A percentile compares a stretch with the other conserved stretches of the same genome.
Conservation (phyloP, 2,888 invertebrate species). For the Stegophylla sp. region DNA sequence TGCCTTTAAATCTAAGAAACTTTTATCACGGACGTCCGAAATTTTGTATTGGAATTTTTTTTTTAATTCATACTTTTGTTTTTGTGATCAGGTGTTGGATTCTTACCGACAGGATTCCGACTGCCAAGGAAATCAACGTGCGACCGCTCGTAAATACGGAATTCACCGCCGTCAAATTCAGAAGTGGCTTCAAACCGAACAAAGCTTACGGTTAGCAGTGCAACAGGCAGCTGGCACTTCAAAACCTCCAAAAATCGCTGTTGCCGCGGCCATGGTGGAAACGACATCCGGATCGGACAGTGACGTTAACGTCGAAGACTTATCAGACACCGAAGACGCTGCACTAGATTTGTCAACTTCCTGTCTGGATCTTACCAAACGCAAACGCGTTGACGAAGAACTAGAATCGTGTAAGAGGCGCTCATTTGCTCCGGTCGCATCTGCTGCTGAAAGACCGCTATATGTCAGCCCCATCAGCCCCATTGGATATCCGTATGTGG, state of each 20-base stretch:
- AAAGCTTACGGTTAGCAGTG: slow-evolving; percentile 78
- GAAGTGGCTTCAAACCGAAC: slow-evolving; percentile 89
- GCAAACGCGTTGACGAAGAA: slow-evolving; percentile 38
- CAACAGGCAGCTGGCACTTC: slow-evolving; percentile 61
- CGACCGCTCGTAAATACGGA: slow-evolving; percentile 87
- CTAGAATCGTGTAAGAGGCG: slow-evolving; percentile 40
- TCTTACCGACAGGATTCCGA: slow-evolving; percentile 85
- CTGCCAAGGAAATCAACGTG: slow-evolving; percentile 87
- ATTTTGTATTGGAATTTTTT: neutral
- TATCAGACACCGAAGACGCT: slow-evolving; percentile 65
- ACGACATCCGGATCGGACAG: slow-evolving; percentile 47
- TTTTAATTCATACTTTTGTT: neutral
- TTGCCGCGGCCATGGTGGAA: neutral
- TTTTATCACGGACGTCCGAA: neutral
- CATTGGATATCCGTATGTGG: slow-evolving; percentile 40
- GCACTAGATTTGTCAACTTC: slow-evolving; percentile 45
- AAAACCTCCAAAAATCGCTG: slow-evolving; percentile 17
- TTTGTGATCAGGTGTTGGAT: slow-evolving; percentile 71
- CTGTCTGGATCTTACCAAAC: slow-evolving; percentile 45
- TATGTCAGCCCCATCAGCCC: slow-evolving; percentile 52
- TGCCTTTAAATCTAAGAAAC: neutral
- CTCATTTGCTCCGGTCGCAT: slow-evolving; percentile 17
- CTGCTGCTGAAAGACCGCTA: slow-evolving; percentile 15
- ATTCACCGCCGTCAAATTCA: slow-evolving; percentile 89
- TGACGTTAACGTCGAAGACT: slow-evolving; percentile 66